Base-by-base conservation (phyloP, 2,888 invertebrate species). In the Macropis europaea region DNA sequence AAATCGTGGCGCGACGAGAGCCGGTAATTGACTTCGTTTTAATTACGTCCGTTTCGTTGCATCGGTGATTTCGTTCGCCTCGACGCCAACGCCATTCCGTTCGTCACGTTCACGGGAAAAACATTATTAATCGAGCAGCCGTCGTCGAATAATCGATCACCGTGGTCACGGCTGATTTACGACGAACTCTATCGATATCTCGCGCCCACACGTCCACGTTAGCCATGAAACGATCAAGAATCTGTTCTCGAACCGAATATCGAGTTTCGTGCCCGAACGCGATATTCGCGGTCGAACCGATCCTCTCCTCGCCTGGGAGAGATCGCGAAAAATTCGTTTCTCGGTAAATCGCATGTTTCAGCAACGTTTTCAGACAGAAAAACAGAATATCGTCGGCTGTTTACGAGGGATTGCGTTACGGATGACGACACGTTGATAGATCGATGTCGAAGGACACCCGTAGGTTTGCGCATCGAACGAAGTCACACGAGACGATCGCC, bases 361-460 rank as follows among this genome's bases (percentile, higher is more conserved):
- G 17, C 17, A 19, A 3, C 6, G 42, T 50, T 40, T 53, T 26
- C 36, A 50, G 11, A 48, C 13, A 9, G 6, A 26, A 26, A n/a
- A 45, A 17, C 26, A 22, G 6, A 43, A 34, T 28, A 36, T 45
- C 52, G 48, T 75, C 63, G 61, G 38, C 57, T 76, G 67, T 76
- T 76, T 75, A 75, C 76, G 17, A 40, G 47, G 53, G 60, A 76
- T 76, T 50, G 57, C 63, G 9, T 76, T 76, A 71, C 76, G 42
- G 56, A 28, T 24, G 54, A 50, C 40, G 52, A 56, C 47, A 43
- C 50, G 50, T 62, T 74, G 62, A 62, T 61, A 67, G 82, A 80
- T 82, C 77, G 77, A 81, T 79, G 73, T 81, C 80, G 82, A 84
- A 84, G 84, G 84, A 80, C 79, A 52, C 59, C 42, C 81, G 84